Evolutionary conservation across 2,113 vertebrate genomes (phyloP).

Genomic region (Hyaena hyaena): DNA sequence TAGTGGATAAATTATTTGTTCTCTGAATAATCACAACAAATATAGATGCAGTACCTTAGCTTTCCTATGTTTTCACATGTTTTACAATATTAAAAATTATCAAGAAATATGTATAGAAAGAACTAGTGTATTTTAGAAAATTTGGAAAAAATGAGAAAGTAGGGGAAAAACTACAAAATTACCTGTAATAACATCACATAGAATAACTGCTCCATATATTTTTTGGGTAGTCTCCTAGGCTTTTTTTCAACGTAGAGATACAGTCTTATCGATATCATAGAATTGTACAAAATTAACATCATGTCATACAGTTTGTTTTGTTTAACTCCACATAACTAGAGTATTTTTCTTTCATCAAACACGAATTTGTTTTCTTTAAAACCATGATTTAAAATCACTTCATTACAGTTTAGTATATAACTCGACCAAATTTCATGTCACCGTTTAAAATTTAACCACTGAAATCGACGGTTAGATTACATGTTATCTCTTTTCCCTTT

Average conservation of each 20-base stretch:
- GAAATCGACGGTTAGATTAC: conserved; percentile 20
- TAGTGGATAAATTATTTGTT: not conserved
- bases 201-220: not conserved
- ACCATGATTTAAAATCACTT: conserved; percentile 25
- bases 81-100: not conserved
- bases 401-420: conserved; percentile 34
- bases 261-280: not conserved
- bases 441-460: conserved; percentile 19
- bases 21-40: not conserved
- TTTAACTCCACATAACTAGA: not conserved
- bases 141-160: not conserved
- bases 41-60: not conserved
- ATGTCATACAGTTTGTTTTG: not conserved
- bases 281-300: not conserved
- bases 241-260: not conserved
- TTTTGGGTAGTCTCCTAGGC: not conserved
- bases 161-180: not conserved
- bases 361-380: not conserved
- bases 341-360: conserved; percentile 53
- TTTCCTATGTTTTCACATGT: not conserved
- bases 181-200: not conserved
- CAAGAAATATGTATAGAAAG: not conserved
- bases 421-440: conserved; percentile 12
- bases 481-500: conserved; percentile 16
- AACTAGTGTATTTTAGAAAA: not conserved